Base-by-base conservation (phyloP, 2,888 invertebrate genomes). In the Teleogryllus oceanicus region DNA sequence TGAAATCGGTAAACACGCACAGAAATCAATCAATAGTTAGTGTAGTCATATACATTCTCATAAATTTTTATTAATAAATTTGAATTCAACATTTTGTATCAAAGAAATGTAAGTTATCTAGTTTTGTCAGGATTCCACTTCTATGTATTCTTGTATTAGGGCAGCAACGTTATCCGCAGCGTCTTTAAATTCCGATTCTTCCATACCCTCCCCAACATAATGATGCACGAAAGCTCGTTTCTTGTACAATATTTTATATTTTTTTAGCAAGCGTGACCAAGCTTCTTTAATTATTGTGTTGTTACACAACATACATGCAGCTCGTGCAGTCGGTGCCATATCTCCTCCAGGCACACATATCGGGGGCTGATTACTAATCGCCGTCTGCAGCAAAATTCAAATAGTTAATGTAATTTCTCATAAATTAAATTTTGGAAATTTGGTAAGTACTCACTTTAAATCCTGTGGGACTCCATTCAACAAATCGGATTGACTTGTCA, bases 401-500 rank as follows among this genome's bases (percentile, higher is more conserved):
- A 37, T 8, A 37, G 37, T 37, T 37, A 1, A 37, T 37, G 8
- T 37, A 37, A 5, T 37, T 37, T 5, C 8, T 8, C 8, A 37
- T 37, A 37, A 37, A 37, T 37, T 37, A 37, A 37, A 37, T 37
- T 37, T 37, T 37, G 37, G 37, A 37, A 8, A 8, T 37, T 37
- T 37, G 37, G 37, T 37, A 37, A 37, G 8, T 37, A 37, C 13
- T n/a, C 78, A 84, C 92, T 89, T 94, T 94, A 85, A 95, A 94
- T 81, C 94, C 94, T 1, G 94, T 93, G 10, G 94, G 94, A 84
- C 92, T 92, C 94, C 94, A 95, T 83, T 93, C 90, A 1, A 95
- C 95, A 85, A 96, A 96, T 84, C 90, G 90, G 82, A 94, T 92
- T 13, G 90, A 88, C 83, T 91, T 88, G 86, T 92, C 92, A 75